Percentiles rank a stretch among this genome's conserved stretches.
These are phyloP conservation scores for Hyaena hyaena DNA, from an alignment of 2,113 vertebrate genomes.

Conservation along the genomic window DNA sequence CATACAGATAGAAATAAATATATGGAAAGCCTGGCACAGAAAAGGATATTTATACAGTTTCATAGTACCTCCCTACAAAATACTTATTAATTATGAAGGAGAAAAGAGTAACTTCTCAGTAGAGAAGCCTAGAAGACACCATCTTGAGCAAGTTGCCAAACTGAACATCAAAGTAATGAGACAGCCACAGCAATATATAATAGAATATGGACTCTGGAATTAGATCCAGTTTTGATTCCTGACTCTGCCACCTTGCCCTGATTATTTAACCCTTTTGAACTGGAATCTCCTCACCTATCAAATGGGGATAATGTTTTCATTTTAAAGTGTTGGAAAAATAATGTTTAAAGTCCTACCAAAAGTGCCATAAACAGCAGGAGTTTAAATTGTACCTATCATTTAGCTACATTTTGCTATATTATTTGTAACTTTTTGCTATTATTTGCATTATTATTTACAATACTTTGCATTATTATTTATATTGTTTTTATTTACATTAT, in stretches of 20 bases:
- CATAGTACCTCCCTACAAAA: not conserved
- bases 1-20: conserved; percentile 4
- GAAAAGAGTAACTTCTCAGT: not conserved
- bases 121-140: not conserved
- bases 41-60: conserved; percentile 2
- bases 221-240: conserved; percentile 1
- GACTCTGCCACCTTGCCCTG: not conserved
- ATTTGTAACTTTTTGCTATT: conserved; percentile 22
- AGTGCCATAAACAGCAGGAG: not conserved
- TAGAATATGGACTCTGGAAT: not conserved
- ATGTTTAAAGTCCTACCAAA: conserved; percentile 19
- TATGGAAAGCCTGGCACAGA: not conserved
- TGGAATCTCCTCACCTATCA: conserved; percentile 17
- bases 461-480: not conserved
- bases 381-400: conserved; percentile 12
- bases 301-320: not conserved
- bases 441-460: not conserved
- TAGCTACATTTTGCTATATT: not conserved
- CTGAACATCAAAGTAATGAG: not conserved
- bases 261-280: conserved; percentile 5
- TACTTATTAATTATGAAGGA: not conserved
- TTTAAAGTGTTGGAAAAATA: not conserved
- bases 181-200: not conserved
- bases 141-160: not conserved
- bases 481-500: not conserved